Evolutionary conservation across 2,113 vertebrate species (phyloP).

Genomic region (Choloepus hoffmanni): DNA sequence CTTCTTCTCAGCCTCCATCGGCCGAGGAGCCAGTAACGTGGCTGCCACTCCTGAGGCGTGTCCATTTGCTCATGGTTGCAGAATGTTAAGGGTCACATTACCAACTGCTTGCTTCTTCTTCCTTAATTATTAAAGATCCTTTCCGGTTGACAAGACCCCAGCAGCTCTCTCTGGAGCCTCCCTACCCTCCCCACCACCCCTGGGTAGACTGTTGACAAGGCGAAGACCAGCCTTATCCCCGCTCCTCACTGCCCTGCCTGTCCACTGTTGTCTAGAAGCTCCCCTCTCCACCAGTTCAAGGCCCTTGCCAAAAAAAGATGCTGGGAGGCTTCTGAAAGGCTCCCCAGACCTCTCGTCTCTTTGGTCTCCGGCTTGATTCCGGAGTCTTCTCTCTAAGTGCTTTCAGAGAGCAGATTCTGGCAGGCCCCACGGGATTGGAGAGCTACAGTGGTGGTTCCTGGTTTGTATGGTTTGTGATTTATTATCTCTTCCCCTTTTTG

Average conservation of each 20-base stretch:
- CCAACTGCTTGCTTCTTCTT: not conserved
- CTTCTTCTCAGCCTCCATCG: not conserved
- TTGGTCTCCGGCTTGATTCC: not conserved
- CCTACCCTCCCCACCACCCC: not conserved
- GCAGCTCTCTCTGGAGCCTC: not conserved
- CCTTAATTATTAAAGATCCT: slow-evolving; percentile 56
- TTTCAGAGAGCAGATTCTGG: slow-evolving; percentile 2
- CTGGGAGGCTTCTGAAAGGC: not conserved
- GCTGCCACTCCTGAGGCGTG: not conserved
- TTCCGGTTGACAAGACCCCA: not conserved
- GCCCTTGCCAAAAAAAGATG: slow-evolving; percentile 20
- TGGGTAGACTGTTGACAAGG: not conserved
- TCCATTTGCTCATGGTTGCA: not conserved
- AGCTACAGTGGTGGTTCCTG: slow-evolving; percentile 9
- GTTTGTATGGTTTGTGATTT: slow-evolving; percentile 40
- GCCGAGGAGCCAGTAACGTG: not conserved
- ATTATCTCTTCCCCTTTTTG: slow-evolving; percentile 36
- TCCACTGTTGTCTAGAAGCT: not conserved
- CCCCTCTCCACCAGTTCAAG: not conserved
- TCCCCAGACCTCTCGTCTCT: not conserved
- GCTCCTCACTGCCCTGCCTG: too few relatives aligned
- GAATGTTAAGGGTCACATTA: not conserved
- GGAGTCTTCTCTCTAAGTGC: slow-evolving; percentile 21
- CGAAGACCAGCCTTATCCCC: not conserved
- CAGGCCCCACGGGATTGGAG: not conserved